A percentile compares a stretch with the other conserved stretches of the same genome.
Conservation (phyloP, 2,888 invertebrate species). For the Lottia gigantea region DNA sequence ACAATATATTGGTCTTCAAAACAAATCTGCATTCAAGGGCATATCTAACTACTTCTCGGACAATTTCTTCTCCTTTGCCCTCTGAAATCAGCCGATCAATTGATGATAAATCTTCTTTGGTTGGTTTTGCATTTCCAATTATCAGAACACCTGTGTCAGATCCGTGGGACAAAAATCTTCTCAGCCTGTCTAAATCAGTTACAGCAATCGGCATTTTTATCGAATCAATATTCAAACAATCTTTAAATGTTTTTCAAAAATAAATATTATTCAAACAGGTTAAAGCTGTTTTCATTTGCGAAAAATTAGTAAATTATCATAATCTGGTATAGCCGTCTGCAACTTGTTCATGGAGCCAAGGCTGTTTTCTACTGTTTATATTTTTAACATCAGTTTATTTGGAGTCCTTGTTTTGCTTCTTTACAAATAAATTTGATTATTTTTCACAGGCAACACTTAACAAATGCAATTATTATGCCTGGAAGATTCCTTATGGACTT, state of each 20-base stretch:
- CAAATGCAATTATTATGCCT: no score
- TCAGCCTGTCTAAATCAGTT: constrained; percentile 24
- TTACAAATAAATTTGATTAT: no score
- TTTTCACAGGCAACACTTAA: no score
- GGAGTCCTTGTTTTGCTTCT: no score
- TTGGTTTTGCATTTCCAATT: constrained; percentile 47
- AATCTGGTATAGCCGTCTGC: no score
- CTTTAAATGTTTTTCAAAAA: neutral
- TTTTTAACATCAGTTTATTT: no score
- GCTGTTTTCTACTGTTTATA: no score
- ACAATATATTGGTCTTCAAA: constrained; percentile 69
- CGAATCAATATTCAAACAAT: neutral
- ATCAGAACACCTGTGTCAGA: constrained; percentile 55
- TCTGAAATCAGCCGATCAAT: constrained; percentile 53
- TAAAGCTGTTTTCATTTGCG: no score
- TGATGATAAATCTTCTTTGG: constrained; percentile 48
- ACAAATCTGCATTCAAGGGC: constrained; percentile 65
- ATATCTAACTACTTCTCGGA: constrained; percentile 54
- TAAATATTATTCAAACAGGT: no score
- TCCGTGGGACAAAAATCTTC: constrained; percentile 54
- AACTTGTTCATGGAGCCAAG: no score
- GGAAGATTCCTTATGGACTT: no score
- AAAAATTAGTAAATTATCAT: no score
- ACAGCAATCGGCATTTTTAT: constrained; percentile 18
- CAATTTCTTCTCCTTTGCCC: constrained; percentile 55